phyloP scores from a whole-genome alignment of 2,113 vertebrate genomes.

The Promerops cafer region DNA sequence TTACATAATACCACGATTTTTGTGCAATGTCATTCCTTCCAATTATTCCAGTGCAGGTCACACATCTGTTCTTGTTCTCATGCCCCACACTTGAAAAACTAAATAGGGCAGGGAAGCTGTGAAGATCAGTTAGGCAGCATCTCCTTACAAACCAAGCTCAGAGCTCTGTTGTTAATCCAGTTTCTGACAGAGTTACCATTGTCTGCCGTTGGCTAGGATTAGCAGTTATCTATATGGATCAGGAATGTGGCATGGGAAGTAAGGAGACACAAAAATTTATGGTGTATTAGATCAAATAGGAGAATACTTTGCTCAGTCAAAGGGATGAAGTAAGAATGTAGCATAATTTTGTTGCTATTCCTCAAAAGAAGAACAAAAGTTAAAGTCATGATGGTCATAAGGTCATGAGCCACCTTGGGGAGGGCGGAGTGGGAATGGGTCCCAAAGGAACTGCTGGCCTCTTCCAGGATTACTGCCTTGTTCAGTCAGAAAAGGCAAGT shows the following conservation, averaged over 20 bases:
- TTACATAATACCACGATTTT: neutral
- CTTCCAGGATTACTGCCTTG: neutral
- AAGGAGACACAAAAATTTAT: neutral
- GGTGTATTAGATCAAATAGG: neutral
- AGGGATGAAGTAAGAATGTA: neutral
- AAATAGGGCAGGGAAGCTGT: neutral
- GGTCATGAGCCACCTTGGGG: neutral
- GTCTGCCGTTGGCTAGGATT: neutral
- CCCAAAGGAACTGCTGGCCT: neutral
- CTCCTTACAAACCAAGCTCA: neutral
- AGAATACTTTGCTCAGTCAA: neutral
- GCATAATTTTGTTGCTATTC: neutral
- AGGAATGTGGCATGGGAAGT: neutral
- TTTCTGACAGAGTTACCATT: neutral
- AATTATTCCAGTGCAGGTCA: neutral
- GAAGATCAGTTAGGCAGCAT: neutral
- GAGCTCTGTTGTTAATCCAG: neutral
- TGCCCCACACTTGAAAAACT: neutral
- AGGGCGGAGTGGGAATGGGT: accelerated
- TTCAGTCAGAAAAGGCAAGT: neutral
- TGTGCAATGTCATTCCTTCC: accelerated
- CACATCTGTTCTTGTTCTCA: neutral
- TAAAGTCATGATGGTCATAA: neutral
- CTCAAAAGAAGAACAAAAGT: neutral
- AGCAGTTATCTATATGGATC: neutral